These are phyloP conservation scores for Allophyes oxyacanthae DNA, from an alignment of 2,888 invertebrate species.

Conservation along the genomic window DNA sequence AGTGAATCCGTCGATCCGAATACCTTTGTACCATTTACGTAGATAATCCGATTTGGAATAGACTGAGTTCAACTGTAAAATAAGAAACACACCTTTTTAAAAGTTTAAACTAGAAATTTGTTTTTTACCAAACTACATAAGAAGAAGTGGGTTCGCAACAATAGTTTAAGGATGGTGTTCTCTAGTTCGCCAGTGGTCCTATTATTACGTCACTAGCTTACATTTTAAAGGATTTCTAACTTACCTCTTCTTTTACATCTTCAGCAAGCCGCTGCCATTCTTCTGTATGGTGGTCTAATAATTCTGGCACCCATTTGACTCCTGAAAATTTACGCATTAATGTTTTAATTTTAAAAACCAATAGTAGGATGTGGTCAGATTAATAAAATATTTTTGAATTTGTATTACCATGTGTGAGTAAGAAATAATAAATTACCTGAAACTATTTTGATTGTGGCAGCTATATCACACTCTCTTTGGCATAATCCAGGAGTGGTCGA, in stretches of 20 bases:
- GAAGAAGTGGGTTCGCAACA: too few relatives aligned
- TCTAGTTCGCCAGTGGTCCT: too few relatives aligned
- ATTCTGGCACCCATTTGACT: conserved; percentile 95
- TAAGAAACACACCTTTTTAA: neutral
- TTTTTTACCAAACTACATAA: too few relatives aligned
- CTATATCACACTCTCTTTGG: conserved; percentile 94
- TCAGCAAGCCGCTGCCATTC: conserved; percentile 96
- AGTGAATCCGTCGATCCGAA: conserved; percentile 96
- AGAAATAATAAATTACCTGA: conserved; percentile 84
- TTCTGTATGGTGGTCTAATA: conserved; percentile 95
- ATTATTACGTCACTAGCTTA: neutral
- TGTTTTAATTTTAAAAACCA: neutral
- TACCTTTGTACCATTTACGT: conserved; percentile 95
- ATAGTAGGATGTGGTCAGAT: neutral
- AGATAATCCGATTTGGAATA: conserved; percentile 93
- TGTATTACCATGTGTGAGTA: neutral
- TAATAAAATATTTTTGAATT: neutral
- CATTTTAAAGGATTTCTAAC: conserved; percentile 11
- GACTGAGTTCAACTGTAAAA: conserved; percentile 94
- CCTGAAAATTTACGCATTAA: conserved; percentile 72
- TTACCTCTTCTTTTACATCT: conserved; percentile 94
- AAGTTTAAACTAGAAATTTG: too few relatives aligned
- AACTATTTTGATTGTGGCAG: conserved; percentile 95
- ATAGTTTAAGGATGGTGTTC: too few relatives aligned
- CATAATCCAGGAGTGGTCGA: conserved; percentile 95